A percentile compares a stretch with the other conserved stretches of the same genome.
These are phyloP conservation scores for Drosophila punjabiensis DNA, from an alignment of 1,140 invertebrate species.

Conservation along the genomic window DNA sequence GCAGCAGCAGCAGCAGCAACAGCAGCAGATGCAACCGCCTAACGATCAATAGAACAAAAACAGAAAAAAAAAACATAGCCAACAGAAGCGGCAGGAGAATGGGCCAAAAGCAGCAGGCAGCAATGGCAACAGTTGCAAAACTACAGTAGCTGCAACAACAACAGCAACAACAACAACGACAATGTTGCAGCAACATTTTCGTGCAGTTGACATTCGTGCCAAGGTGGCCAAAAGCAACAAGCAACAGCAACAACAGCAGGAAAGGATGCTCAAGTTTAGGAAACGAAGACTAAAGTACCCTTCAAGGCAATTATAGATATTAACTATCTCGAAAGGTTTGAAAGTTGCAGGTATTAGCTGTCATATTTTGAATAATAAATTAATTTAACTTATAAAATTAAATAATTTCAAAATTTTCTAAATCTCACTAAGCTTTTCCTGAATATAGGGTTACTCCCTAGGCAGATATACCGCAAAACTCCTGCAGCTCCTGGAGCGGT, in stretches of 20 bases:
- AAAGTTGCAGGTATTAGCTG: not conserved
- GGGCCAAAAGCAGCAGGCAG: slow-evolving; percentile 58
- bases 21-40: slow-evolving; percentile 68
- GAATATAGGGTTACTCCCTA: not conserved
- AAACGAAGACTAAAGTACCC: slow-evolving; percentile 8
- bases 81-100: slow-evolving; percentile 60
- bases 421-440: not conserved
- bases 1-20: slow-evolving; percentile 21
- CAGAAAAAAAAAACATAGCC: not conserved
- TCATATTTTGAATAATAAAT: not conserved
- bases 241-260: slow-evolving; percentile 38
- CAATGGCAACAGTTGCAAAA: slow-evolving; percentile 46
- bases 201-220: slow-evolving; percentile 81
- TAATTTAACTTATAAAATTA: not conserved
- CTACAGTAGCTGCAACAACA: slow-evolving; percentile 28
- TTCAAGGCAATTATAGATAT: not conserved
- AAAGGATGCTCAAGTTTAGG: slow-evolving; percentile 11
- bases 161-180: slow-evolving; percentile 23
- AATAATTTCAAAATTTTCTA: too few species aligned
- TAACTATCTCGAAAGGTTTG: not conserved
- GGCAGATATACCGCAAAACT: not conserved
- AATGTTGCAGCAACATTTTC: slow-evolving; percentile 73
- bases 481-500: slow-evolving; percentile 35
- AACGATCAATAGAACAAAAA: slow-evolving; percentile 82
- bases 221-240: slow-evolving; percentile 65